A percentile compares a stretch with the other conserved stretches of the same genome.
Conservation (phyloP, 2,113 vertebrate genomes). For the Panurus biarmicus region DNA sequence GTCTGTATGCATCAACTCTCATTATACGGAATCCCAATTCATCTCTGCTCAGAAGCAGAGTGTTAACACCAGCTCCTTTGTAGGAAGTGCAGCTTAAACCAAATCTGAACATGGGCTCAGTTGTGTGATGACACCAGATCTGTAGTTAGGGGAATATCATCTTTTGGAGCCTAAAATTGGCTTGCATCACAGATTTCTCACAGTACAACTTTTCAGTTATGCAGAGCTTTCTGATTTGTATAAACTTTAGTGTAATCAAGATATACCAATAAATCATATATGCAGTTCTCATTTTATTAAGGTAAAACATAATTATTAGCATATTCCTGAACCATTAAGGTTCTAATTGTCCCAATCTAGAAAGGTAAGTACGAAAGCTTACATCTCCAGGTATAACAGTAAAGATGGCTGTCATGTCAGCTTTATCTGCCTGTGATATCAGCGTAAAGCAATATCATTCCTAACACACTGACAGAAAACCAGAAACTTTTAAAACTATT, state of each 20-base stretch:
- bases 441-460: not conserved
- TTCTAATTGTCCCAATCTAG: not conserved
- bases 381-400: not conserved
- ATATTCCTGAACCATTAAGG: not conserved
- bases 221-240: not conserved
- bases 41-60: not conserved
- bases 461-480: not conserved
- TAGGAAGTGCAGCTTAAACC: not conserved
- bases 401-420: not conserved
- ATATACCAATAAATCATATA: not conserved
- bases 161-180: not conserved
- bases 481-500: not conserved
- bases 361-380: not conserved
- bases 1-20: not conserved
- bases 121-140: not conserved
- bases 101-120: not conserved
- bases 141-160: not conserved
- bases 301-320: not conserved
- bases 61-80: not conserved
- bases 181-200: not conserved
- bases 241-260: not conserved
- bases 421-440: not conserved
- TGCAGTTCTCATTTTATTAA: not conserved
- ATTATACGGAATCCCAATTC: not conserved
- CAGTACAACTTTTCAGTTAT: not conserved